Conservation (phyloP, 2,888 invertebrate species). For the Drosophila birchii region DNA sequence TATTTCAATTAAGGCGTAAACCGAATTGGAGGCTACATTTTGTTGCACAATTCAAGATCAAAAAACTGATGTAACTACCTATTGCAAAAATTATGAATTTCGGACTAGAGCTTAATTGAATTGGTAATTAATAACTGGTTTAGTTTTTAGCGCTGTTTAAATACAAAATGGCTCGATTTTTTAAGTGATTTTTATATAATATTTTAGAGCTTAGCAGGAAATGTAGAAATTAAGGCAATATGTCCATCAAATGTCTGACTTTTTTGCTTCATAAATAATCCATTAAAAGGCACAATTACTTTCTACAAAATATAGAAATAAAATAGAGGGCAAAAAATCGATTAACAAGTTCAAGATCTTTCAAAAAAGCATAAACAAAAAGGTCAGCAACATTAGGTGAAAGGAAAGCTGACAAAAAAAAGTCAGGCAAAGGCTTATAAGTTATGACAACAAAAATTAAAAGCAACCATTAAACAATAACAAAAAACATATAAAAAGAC, state of each 20-base stretch:
- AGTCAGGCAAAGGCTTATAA: conserved; percentile 2
- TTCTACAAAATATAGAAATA: conserved; percentile 7
- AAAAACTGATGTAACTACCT: not conserved
- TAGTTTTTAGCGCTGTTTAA: not conserved
- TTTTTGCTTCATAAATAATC: not conserved
- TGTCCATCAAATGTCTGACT: not conserved
- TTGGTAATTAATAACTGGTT: accelerated
- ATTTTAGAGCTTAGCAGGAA: not conserved
- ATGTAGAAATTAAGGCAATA: not conserved
- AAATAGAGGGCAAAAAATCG: conserved; percentile 20
- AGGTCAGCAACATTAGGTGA: conserved; percentile 16
- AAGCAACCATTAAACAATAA: conserved; percentile 4
- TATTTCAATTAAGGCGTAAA: conserved; percentile 19
- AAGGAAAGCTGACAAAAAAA: conserved; percentile 12
- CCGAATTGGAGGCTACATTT: not conserved
- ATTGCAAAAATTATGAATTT: not conserved
- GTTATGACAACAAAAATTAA: conserved; percentile 6
- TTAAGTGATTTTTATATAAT: not conserved
- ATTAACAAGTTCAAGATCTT: conserved; percentile 42
- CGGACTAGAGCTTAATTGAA: no score
- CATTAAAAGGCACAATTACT: conserved; percentile 2
- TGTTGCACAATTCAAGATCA: conserved; percentile 11
- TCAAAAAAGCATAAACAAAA: not conserved
- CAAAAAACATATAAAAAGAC: conserved; percentile 2
- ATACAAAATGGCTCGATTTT: not conserved